These are phyloP conservation scores for silkworm (Bombyx mori) DNA, from an alignment of 1,140 invertebrate genomes.

Conservation along the genomic window DNA sequence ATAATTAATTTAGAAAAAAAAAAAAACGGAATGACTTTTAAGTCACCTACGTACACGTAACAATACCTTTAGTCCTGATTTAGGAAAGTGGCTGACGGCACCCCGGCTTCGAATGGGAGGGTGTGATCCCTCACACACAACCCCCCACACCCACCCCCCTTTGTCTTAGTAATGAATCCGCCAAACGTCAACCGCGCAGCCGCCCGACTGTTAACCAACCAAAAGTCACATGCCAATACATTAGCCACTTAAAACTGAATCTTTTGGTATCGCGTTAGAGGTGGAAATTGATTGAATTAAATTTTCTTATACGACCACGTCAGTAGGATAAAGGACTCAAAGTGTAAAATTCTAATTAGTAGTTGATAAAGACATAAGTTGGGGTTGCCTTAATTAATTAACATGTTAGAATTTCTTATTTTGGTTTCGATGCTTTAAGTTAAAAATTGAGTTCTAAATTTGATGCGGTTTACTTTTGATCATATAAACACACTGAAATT, in stretches of 20 bases:
- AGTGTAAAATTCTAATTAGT: constrained; percentile 57
- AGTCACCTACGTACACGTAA: constrained; percentile 12
- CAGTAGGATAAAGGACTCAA: constrained; percentile 55
- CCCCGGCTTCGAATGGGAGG: constrained; percentile 4
- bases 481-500: too few species aligned
- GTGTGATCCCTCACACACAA: constrained; percentile 23
- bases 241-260: constrained; percentile 35
- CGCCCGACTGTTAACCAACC: constrained; percentile 32
- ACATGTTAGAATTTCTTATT: constrained; percentile 7
- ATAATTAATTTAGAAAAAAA: too few species aligned
- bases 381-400: constrained; percentile 6
- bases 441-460: constrained; percentile 12
- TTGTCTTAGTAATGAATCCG: constrained; percentile 68
- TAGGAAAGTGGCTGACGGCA: constrained; percentile 57
- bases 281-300: background rate
- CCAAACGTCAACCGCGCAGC: constrained; percentile 63
- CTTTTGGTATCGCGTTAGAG: constrained; percentile 12
- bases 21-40: too few species aligned
- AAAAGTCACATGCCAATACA: constrained; percentile 43
- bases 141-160: constrained; percentile 24
- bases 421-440: constrained; percentile 33
- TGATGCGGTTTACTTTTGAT: too few species aligned
- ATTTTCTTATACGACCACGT: constrained; percentile 12
- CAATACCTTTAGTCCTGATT: constrained; percentile 59
- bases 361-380: constrained; percentile 37